Percentiles rank a stretch among this genome's conserved stretches.
Evolutionary conservation across 2,797 vertebrate species (phyloP).

Genomic region (Eulemur rubriventer): DNA sequence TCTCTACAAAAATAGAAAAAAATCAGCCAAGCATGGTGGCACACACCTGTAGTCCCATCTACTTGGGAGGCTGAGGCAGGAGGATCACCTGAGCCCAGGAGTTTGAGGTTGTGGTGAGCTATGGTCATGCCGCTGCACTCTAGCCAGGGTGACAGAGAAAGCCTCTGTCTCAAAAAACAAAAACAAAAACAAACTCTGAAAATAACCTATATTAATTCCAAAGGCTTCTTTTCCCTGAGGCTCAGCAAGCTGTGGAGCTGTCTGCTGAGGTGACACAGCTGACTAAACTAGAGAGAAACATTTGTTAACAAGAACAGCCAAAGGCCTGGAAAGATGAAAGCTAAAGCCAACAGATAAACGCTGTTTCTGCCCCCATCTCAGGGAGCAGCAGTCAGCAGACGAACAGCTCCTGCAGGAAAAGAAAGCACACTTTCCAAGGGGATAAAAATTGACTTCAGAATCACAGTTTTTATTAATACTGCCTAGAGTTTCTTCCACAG

Average conservation of each 20-base stretch:
- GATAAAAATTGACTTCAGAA: constrained; percentile 23
- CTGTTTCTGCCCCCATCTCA: background rate
- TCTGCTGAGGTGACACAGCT: constrained; percentile 51
- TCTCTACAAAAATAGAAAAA: too few relatives aligned
- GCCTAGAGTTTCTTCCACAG: constrained; percentile 21
- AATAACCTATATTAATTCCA: background rate
- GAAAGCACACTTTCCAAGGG: constrained; percentile 12
- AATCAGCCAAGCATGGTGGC: too few relatives aligned
- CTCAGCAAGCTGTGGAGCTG: background rate
- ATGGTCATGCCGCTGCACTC: too few relatives aligned
- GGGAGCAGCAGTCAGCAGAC: background rate
- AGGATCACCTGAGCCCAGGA: too few relatives aligned
- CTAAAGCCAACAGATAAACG: background rate
- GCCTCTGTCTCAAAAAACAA: too few relatives aligned
- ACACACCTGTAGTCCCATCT: too few relatives aligned
- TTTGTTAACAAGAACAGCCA: constrained; percentile 13
- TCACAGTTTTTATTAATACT: constrained; percentile 49
- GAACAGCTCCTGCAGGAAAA: background rate
- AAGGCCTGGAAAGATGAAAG: constrained; percentile 48
- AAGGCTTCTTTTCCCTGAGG: background rate
- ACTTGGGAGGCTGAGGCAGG: too few relatives aligned
- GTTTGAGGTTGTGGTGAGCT: too few relatives aligned
- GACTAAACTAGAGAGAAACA: background rate
- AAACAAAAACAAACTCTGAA: background rate
- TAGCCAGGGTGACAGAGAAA: too few relatives aligned